Base-by-base conservation (phyloP, 1,140 invertebrate genomes). In the Bombus breviceps region DNA sequence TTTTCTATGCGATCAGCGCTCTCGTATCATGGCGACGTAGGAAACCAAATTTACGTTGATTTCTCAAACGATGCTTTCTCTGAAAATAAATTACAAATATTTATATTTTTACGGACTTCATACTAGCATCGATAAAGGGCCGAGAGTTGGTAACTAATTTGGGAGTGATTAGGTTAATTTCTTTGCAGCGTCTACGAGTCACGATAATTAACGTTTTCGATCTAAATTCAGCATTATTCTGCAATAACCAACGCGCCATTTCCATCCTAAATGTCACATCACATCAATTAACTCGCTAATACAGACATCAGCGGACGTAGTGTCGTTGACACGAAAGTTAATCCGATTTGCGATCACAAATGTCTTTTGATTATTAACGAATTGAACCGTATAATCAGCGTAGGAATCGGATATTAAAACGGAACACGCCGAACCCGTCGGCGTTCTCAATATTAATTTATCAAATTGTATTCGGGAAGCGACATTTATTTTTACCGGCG, bases 281-380 rank as follows among this genome's bases (percentile, higher is more conserved):
- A 15, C 10, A 32, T 71, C 39, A 71, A 81, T 81, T 69, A 53
- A 3, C 43, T 10, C 9, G 43, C 25, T n/a, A 71, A 81, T 39
- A n/a, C 10, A 34, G 34, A 53, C 43, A 71, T 8, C 37, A 3
- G 34, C 8, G 15, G 78, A 71, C 43, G 28, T 71, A 9, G 8
- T 25, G 25, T 69, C 43, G 0, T 25, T 39, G 10, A n/a, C 34
- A 41, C 2, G 43, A 57, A 57, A n/a, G 39, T 57, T 71, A n/a
- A 81, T 68, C 47, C 34, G 37, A 34, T 57, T 81, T 47, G 18
- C 66, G 10, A 80, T 43, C 37, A 32, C 66, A n/a, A 25, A 69
- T 71, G 34, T 15, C 22, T 22, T 34, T 34, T 22, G 37, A 81
- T 71, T 81, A 81, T 71, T 57, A 81, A 57, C 43, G 34, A 69